Evolutionary conservation across 2,113 vertebrate species (phyloP).

Genomic region (Perccottus glenii): DNA sequence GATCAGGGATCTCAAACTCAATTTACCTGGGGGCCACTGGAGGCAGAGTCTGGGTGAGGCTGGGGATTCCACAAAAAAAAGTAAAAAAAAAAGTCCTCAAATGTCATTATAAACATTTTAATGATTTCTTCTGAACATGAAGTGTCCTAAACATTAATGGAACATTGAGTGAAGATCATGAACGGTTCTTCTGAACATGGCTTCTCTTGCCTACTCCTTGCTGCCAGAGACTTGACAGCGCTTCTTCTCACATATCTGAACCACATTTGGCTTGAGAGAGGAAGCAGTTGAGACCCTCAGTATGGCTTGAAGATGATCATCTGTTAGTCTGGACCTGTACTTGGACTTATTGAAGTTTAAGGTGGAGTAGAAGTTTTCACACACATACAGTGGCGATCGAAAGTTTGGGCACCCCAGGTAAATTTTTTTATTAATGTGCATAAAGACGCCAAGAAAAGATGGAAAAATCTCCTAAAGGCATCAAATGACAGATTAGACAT

Average conservation of each 20-base stretch:
- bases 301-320: conserved; percentile 25
- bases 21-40: not conserved
- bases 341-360: conserved; percentile 16
- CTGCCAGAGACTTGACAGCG: not conserved
- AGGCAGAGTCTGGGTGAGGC: not conserved
- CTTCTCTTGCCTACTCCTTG: conserved; percentile 1
- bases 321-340: conserved; percentile 8
- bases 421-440: too few relatives aligned
- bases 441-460: too few relatives aligned
- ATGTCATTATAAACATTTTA: not conserved
- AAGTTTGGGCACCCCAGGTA: too few relatives aligned
- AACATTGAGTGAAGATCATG: not conserved
- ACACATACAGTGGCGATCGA: too few relatives aligned
- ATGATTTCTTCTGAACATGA: not conserved
- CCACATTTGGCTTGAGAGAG: conserved; percentile 10
- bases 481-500: too few relatives aligned
- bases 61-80: not conserved
- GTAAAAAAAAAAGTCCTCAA: not conserved
- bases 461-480: too few relatives aligned
- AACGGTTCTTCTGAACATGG: not conserved
- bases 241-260: not conserved
- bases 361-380: conserved; percentile 14
- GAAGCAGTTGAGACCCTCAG: conserved; percentile 10
- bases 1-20: too few relatives aligned
- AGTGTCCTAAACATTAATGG: not conserved